phyloP scores from a whole-genome alignment of 2,888 invertebrate species.

The Dynastes maya region DNA sequence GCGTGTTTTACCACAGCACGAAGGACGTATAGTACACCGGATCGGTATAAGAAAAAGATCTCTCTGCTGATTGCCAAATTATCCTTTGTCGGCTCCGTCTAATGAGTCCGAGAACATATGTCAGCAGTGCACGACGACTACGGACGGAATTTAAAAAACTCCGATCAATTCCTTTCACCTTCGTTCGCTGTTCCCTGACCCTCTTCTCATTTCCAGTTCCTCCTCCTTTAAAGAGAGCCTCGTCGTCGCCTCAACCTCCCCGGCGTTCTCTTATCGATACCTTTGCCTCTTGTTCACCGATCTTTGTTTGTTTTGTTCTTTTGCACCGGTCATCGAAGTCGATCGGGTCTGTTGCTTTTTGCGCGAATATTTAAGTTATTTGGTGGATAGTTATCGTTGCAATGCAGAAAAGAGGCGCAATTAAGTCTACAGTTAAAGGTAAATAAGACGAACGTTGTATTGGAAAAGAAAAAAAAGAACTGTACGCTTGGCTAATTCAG shows the following conservation, averaged over 20 bases:
- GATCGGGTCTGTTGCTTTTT: background rate
- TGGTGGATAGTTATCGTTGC: background rate
- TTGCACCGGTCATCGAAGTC: background rate
- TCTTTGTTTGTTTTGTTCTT: background rate
- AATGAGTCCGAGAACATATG: constrained; percentile 66
- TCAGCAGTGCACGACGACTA: constrained; percentile 61
- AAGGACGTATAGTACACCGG: constrained; percentile 20
- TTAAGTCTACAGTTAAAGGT: background rate
- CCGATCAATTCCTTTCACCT: constrained; percentile 51
- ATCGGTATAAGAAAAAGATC: constrained; percentile 41
- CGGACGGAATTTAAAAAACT: constrained; percentile 56
- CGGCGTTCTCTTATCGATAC: background rate
- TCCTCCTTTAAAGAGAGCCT: constrained; percentile 4
- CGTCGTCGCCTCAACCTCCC: background rate
- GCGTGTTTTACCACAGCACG: background rate
- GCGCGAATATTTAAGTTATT: constrained; percentile 15
- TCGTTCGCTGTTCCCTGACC: constrained; percentile 23
- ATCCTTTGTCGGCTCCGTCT: constrained; percentile 66
- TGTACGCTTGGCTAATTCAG: too few species aligned
- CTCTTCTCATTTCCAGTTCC: constrained; percentile 7
- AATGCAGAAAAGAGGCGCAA: constrained; percentile 1
- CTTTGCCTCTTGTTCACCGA: background rate
- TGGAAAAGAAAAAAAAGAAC: too few species aligned
- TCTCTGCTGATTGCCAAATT: constrained; percentile 64
- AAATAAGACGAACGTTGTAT: too few species aligned